Base-by-base conservation (phyloP, 1,140 invertebrate genomes). In the Atta texana region DNA sequence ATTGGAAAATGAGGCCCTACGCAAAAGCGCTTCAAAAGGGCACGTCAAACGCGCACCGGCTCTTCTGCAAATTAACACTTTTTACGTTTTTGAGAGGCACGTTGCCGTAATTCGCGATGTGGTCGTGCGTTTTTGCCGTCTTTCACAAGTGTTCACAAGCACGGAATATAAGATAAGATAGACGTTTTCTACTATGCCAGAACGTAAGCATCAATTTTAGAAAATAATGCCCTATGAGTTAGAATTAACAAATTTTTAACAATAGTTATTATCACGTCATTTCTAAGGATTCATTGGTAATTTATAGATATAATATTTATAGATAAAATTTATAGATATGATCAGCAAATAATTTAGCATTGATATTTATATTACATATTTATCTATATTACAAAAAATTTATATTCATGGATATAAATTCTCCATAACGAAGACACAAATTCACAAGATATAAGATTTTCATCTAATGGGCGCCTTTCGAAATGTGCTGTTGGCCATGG, bases 51-150 rank as follows among this genome's bases (percentile, higher is more conserved):
- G 69, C 14, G n/a, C 69, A n/a, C 21, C 16, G 34, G n/a, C 71
- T 51, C 7, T 18, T 84, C 57, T 61, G 39, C 14, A 55, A 84
- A 84, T 84, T 84, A 75, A 84, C 68, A 82, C 80, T 74, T 74
- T 72, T 53, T 44, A 34, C 34, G 34, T 81, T 81, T 81, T 81
- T 21, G 64, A 57, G 34, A 31, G 39, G 39, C 21, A 59, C 10
- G 6, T 28, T 18, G 34, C 12, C 51, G 31, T 24, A 75, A 39
- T 21, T 75, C 34, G 31, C 78, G 18, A 34, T 34, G 57, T n/a
- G 53, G 72, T 75, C n/a, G 66, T 49, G 39, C 39, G 66, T 51
- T 69, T 69, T 55, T 68, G 28, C 51, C 28, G 4, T 31, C 21
- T 44, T 55, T 61, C 49, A 16, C 57, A 82, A 66, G 68, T n/a